phyloP scores from a whole-genome alignment of 2,888 invertebrate genomes.

The Macrophya alboannulata region DNA sequence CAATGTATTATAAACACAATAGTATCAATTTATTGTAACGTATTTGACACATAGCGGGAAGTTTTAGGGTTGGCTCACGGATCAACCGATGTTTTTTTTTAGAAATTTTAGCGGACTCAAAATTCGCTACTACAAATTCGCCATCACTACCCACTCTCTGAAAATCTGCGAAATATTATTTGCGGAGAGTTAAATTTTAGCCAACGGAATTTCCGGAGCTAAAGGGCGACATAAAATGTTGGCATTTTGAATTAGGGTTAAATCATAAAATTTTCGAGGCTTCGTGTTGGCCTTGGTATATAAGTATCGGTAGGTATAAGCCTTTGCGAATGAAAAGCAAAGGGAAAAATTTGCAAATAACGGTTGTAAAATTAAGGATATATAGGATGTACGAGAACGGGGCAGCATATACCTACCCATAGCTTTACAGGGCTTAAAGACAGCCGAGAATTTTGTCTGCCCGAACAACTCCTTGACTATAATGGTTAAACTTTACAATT shows the following conservation, averaged over 20 bases:
- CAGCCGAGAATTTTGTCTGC: not conserved
- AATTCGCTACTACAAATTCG: not conserved
- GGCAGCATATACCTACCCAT: not conserved
- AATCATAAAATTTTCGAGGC: constrained; percentile 72
- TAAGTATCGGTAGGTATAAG: constrained; percentile 65
- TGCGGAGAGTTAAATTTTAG: constrained; percentile 21
- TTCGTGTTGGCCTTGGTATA: constrained; percentile 66
- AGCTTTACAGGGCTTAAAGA: constrained; percentile 30
- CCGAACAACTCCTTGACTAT: not conserved
- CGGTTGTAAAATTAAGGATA: constrained; percentile 73
- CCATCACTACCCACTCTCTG: no score
- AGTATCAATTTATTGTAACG: no score
- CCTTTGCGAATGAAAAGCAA: constrained; percentile 71
- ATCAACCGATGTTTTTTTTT: no score
- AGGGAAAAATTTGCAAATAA: constrained; percentile 72
- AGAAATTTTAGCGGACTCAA: not conserved
- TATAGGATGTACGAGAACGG: not conserved
- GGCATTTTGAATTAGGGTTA: constrained; percentile 78
- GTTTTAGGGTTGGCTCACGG: no score
- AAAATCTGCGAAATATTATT: constrained; percentile 12
- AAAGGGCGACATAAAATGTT: constrained; percentile 29
- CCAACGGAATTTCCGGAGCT: not conserved
- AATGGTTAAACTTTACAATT: constrained; percentile 18
- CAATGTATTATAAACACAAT: no score
- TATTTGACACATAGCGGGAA: no score